Percentiles rank a stretch among this genome's conserved stretches.
These are phyloP conservation scores for Crotalus viridis DNA, from an alignment of 2,113 vertebrate species.

Conservation along the genomic window DNA sequence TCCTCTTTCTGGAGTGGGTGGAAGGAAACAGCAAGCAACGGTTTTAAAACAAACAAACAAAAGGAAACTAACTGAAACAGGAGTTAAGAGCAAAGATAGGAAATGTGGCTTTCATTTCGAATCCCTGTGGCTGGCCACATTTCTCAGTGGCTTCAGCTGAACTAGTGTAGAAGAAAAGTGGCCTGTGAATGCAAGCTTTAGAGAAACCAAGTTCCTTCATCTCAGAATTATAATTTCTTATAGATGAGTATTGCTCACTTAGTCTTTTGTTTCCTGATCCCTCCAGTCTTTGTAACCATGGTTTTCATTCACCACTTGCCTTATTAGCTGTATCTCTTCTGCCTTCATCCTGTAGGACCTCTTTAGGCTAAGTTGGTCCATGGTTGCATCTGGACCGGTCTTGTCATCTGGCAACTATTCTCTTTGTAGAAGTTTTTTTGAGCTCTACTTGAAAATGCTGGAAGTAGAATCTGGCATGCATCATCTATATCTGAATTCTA, in stretches of 20 bases:
- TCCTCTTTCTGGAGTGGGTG: conserved; percentile 1
- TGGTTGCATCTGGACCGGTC: too few species aligned
- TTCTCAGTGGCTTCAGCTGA: neutral
- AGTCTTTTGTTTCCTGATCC: neutral
- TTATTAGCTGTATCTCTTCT: neutral
- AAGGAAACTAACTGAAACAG: conserved; percentile 34
- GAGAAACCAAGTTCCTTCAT: neutral
- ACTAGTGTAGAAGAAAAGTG: too few species aligned
- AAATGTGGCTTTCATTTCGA: neutral
- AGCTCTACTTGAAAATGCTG: too few species aligned
- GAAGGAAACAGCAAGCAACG: neutral
- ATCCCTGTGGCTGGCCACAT: neutral
- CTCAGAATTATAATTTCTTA: neutral
- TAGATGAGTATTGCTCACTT: neutral
- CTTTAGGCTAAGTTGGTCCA: too few species aligned
- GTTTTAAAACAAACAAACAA: neutral
- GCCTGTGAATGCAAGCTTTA: neutral
- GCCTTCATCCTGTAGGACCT: neutral
- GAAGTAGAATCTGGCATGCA: too few species aligned
- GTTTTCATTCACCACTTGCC: neutral
- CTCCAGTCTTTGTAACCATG: neutral
- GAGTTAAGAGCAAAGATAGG: neutral
- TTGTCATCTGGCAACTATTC: too few species aligned
- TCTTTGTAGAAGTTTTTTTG: too few species aligned
- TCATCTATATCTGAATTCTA: neutral